phyloP scores from a whole-genome alignment of 2,113 vertebrate species.

The Corythornis vintsioides region DNA sequence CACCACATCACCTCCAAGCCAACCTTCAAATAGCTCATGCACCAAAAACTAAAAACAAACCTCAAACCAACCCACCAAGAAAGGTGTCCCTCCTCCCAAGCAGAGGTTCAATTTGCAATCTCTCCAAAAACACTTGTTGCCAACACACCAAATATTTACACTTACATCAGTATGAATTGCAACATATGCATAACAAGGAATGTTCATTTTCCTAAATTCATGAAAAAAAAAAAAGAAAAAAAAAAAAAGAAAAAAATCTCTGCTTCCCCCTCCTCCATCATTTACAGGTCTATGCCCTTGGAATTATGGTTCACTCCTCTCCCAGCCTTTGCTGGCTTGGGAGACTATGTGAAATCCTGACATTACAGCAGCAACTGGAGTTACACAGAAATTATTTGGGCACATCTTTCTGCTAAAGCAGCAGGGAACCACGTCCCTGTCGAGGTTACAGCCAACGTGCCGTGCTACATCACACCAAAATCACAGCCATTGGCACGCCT shows the following conservation, averaged over 20 bases:
- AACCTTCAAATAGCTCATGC: conserved; percentile 24
- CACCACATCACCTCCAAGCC: conserved; percentile 44
- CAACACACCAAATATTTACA: conserved; percentile 33
- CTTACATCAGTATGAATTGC: conserved; percentile 25
- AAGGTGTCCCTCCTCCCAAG: conserved; percentile 49
- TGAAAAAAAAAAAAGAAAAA: background rate
- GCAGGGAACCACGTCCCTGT: background rate
- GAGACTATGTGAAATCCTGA: conserved; percentile 13
- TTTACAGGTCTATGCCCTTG: background rate
- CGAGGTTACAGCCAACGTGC: background rate
- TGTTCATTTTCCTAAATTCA: conserved; percentile 18
- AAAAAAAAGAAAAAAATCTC: background rate
- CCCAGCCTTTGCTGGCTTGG: background rate
- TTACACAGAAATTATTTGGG: background rate
- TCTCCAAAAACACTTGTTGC: conserved; percentile 21
- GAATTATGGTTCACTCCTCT: conserved; percentile 6
- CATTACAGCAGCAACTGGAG: conserved; percentile 53
- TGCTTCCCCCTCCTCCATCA: background rate
- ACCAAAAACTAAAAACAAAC: background rate
- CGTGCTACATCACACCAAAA: background rate
- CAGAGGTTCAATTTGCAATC: conserved; percentile 42
- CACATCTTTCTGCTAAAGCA: background rate
- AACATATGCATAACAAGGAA: conserved; percentile 58
- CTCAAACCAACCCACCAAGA: background rate
- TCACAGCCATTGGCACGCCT: background rate